Conservation (phyloP, 2,113 vertebrate species). For the Chloropsis hardwickii region DNA sequence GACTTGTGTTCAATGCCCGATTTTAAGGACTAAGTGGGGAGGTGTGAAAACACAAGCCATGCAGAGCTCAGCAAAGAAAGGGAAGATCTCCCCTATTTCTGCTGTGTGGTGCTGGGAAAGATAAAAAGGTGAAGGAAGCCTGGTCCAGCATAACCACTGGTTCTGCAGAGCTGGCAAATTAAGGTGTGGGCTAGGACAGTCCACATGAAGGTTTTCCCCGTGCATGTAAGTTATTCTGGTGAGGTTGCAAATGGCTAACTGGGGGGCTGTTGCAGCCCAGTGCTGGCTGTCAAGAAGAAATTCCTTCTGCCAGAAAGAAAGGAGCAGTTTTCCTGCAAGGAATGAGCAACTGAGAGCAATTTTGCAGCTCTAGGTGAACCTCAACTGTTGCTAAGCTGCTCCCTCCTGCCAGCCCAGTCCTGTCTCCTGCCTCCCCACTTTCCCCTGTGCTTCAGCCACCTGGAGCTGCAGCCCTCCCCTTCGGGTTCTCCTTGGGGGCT, state of each 20-base stretch:
- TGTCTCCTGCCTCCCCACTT: background rate
- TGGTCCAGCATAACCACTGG: background rate
- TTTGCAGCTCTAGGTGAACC: background rate
- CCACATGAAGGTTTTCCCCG: background rate
- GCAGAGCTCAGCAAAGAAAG: background rate
- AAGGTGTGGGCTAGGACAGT: background rate
- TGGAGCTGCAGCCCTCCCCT: conserved; percentile 9
- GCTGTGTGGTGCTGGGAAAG: background rate
- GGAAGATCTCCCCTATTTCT: background rate
- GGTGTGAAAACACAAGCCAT: background rate
- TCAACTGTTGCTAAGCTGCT: background rate
- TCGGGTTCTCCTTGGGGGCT: background rate
- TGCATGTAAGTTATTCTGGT: background rate
- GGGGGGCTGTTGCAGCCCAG: background rate
- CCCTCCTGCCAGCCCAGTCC: background rate
- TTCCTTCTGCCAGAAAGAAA: background rate
- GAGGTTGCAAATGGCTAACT: background rate
- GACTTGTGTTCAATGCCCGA: background rate
- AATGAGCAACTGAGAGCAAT: background rate
- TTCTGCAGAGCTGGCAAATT: background rate
- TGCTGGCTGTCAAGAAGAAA: background rate
- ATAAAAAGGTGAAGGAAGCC: background rate
- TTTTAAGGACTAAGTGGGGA: background rate
- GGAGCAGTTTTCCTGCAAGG: background rate
- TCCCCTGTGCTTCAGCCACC: background rate